Evolutionary conservation across 2,888 invertebrate genomes (phyloP), one percentile per base, ranked within the genome.

Genomic region (Sinohyriopsis cumingii): DNA sequence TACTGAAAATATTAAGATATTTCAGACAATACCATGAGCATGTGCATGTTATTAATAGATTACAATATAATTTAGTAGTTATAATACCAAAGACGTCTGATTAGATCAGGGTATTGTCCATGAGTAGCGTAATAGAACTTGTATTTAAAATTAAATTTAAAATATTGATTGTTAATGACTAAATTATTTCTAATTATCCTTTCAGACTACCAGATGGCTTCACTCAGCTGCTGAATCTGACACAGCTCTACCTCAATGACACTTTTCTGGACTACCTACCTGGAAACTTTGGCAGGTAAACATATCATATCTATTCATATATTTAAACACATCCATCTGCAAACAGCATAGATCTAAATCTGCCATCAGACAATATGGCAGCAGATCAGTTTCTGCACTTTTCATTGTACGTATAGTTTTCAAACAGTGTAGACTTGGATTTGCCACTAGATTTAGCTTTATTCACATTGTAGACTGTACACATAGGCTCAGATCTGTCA

Each of bases 221-320:
- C 81, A 96, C 96, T 75, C 96, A 95, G 88, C 92, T 97, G 73
- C 93, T 95, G 82, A 94, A 95, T 78, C 91, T 98, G 78, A 94
- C 95, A 89, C 96, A 97, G 89, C 92, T 98, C 73, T 95, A 95
- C 90, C 92, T 98, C 67, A 97, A 96, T 91, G 97, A 97, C 89
- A 95, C 96, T 69, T 96, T 95, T 90, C 93, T 98, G 79, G 97
- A 97, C 90, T 97, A 95, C 91, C 92, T 98, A 73, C 97, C 97
- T 69, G 97, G 96, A 64, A 97, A 96, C 91, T 96, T 98, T 91
- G 98, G 97, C 62, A 93, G 91, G 90, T 91, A 80, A 79, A 78
- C 62, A 59, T n/a, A 24, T 28, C 4, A 5, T 20, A 22, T 57
- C 57, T 20, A 20, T 63, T 22, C 24, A 24, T 55, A 15, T n/a